A percentile compares a stretch with the other conserved stretches of the same genome.
Evolutionary conservation across 2,113 vertebrate species (phyloP).

Genomic region (Elaphurus davidianus): DNA sequence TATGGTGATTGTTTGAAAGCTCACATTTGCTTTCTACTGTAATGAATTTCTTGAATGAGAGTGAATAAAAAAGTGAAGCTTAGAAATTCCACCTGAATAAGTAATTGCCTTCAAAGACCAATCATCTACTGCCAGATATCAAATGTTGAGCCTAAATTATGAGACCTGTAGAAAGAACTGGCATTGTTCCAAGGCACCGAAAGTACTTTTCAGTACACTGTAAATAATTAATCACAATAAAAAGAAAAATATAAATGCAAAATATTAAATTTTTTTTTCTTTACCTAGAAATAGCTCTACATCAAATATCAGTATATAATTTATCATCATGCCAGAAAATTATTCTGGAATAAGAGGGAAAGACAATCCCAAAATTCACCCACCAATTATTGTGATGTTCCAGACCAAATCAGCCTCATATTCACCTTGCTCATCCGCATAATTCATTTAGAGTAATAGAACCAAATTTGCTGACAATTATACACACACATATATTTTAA

Average conservation of each 20-base stretch:
- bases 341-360: background rate
- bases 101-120: background rate
- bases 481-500: background rate
- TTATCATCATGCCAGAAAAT: background rate
- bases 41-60: background rate
- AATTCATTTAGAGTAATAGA: background rate
- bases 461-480: background rate
- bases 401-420: background rate
- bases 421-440: background rate
- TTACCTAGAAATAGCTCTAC: background rate
- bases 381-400: background rate
- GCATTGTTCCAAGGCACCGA: background rate
- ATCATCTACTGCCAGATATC: background rate
- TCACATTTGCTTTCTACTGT: background rate
- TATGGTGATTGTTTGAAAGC: background rate
- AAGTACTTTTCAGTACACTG: background rate
- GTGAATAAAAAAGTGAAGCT: background rate
- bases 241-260: background rate
- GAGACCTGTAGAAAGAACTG: background rate
- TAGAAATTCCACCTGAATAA: background rate
- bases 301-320: background rate
- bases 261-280: background rate
- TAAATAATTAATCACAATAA: background rate
- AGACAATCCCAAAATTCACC: background rate
- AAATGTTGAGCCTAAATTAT: background rate